Conservation (phyloP, 2,113 vertebrate genomes). For the Centropus bengalensis region DNA sequence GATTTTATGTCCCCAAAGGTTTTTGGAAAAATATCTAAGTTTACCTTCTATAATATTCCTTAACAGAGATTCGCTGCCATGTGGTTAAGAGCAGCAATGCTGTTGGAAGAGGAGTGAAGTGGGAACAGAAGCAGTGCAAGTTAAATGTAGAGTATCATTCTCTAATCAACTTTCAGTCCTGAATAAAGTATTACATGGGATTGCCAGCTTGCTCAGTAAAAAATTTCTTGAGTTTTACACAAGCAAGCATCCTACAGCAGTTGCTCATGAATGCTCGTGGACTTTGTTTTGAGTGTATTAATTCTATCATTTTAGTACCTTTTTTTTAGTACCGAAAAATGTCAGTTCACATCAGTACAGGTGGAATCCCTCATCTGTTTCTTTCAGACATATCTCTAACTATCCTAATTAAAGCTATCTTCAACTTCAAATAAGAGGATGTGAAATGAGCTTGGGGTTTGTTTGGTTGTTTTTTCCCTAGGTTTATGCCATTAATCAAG, state of each 20-base stretch:
- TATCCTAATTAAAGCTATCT: background rate
- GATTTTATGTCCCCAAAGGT: background rate
- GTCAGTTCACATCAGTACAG: background rate
- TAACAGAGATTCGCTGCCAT: background rate
- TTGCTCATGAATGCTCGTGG: background rate
- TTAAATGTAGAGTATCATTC: background rate
- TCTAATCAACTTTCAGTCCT: background rate
- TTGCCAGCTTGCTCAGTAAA: background rate
- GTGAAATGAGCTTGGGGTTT: background rate
- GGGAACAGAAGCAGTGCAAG: background rate
- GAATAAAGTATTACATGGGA: background rate
- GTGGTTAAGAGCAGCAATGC: background rate
- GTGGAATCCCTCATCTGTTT: background rate
- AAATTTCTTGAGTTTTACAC: background rate
- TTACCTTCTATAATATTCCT: background rate
- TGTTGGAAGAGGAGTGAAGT: background rate
- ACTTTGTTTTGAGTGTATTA: background rate
- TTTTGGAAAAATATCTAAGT: background rate
- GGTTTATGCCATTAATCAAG: background rate
- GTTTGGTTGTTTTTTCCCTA: too few relatives aligned
- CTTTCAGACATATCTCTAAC: background rate
- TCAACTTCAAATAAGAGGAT: background rate
- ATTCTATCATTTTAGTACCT: background rate
- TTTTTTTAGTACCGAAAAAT: background rate
- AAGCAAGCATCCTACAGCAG: rapidly evolving